phyloP scores from a whole-genome alignment of 2,888 invertebrate species.

The Nomada goodeniana region DNA sequence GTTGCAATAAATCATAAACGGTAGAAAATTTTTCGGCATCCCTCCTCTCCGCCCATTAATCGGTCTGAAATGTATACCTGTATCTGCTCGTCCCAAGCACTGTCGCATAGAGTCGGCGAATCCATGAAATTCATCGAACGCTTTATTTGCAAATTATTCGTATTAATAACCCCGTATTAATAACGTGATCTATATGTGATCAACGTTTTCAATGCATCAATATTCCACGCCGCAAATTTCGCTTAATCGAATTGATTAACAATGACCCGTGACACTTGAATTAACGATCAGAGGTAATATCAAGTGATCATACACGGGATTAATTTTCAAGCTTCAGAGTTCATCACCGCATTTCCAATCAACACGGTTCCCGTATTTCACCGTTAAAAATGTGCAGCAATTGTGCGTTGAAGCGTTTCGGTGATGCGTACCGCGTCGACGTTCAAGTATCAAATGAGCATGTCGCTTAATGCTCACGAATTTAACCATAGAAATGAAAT shows the following conservation, averaged over 20 bases:
- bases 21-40: too few relatives aligned
- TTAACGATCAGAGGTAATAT: not conserved
- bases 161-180: slow-evolving; percentile 7
- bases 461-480: too few relatives aligned
- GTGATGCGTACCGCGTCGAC: too few relatives aligned
- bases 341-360: not conserved
- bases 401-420: too few relatives aligned
- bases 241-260: slow-evolving; percentile 13
- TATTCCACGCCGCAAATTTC: slow-evolving; percentile 13
- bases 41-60: too few relatives aligned
- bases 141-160: slow-evolving; percentile 2
- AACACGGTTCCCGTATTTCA: too few relatives aligned
- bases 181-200: not conserved
- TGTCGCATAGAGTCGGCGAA: not conserved
- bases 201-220: slow-evolving; percentile 9
- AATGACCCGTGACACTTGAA: slow-evolving; percentile 6
- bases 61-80: too few relatives aligned
- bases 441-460: too few relatives aligned
- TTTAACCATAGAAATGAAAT: too few relatives aligned
- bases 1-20: too few relatives aligned
- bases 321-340: not conserved
- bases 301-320: not conserved
- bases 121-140: slow-evolving; percentile 12
- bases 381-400: too few relatives aligned
- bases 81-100: not conserved